A percentile compares a stretch with the other conserved stretches of the same genome.
These are phyloP conservation scores for Agrilus mali DNA, from an alignment of 2,888 invertebrate species.

Conservation along the genomic window DNA sequence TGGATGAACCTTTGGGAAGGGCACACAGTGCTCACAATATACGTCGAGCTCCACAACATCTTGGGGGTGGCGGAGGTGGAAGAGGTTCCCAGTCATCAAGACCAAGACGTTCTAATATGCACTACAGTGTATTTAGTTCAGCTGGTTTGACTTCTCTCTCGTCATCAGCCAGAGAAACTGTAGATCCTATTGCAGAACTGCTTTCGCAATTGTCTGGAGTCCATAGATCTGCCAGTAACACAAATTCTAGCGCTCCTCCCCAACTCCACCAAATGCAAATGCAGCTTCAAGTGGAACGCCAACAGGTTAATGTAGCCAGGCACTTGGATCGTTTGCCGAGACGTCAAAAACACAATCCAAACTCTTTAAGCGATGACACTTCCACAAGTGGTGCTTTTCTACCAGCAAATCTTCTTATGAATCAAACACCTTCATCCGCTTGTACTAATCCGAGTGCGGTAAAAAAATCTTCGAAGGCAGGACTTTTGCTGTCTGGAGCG, in stretches of 20 bases:
- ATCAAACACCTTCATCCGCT: too few species aligned
- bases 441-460: too few species aligned
- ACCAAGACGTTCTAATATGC: constrained; percentile 2
- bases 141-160: not conserved
- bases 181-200: constrained; percentile 2
- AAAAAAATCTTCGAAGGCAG: too few species aligned
- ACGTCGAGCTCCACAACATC: not conserved
- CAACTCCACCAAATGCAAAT: constrained; percentile 1
- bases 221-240: constrained; percentile 2
- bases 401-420: not conserved
- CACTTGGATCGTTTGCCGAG: constrained; percentile 1
- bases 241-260: not conserved
- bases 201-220: constrained; percentile 1
- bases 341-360: not conserved
- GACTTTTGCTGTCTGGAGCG: too few species aligned
- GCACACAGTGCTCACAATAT: not conserved
- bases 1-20: not conserved
- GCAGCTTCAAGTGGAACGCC: constrained; percentile 2
- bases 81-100: not conserved
- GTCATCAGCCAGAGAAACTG: not conserved
- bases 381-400: not conserved
- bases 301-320: not conserved
- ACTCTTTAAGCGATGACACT: not conserved
- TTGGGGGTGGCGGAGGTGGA: not conserved
- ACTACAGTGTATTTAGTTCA: not conserved